Evolutionary conservation across 2,888 invertebrate species (phyloP).

Genomic region (Cryptocheilus praepositus): DNA sequence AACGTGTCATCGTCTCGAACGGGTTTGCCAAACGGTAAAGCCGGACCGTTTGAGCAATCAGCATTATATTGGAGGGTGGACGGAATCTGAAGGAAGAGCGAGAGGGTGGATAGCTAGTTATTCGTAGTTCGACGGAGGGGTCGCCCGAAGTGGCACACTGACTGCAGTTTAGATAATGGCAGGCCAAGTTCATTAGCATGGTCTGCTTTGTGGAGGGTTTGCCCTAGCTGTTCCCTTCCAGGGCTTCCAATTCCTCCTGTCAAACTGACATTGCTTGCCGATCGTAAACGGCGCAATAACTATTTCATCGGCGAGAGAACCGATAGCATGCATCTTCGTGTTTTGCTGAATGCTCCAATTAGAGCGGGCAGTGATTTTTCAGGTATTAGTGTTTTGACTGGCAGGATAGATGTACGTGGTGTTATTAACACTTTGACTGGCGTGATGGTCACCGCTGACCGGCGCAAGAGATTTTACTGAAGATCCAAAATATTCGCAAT

Average conservation of each 20-base stretch:
- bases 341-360: too few relatives aligned
- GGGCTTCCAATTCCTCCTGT: slow-evolving; percentile 2
- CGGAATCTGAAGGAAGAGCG: slow-evolving; percentile 28
- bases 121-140: slow-evolving; percentile 45
- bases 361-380: too few relatives aligned
- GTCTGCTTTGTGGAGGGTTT: slow-evolving; percentile 37
- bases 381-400: too few relatives aligned
- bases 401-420: too few relatives aligned
- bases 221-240: background rate
- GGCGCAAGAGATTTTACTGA: too few relatives aligned
- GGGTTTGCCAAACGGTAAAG: slow-evolving; percentile 22
- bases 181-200: slow-evolving; percentile 67
- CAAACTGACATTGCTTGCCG: background rate
- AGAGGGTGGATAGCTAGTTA: slow-evolving; percentile 9
- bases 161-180: slow-evolving; percentile 66
- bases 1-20: slow-evolving; percentile 3
- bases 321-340: too few relatives aligned
- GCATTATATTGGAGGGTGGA: slow-evolving; percentile 52
- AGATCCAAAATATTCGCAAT: too few relatives aligned
- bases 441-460: too few relatives aligned
- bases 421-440: too few relatives aligned
- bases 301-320: background rate
- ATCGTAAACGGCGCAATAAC: background rate
- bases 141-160: slow-evolving; percentile 53
- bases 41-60: slow-evolving; percentile 56